Conservation (phyloP, 1,140 invertebrate species). For the Hypsibius dujardini region DNA sequence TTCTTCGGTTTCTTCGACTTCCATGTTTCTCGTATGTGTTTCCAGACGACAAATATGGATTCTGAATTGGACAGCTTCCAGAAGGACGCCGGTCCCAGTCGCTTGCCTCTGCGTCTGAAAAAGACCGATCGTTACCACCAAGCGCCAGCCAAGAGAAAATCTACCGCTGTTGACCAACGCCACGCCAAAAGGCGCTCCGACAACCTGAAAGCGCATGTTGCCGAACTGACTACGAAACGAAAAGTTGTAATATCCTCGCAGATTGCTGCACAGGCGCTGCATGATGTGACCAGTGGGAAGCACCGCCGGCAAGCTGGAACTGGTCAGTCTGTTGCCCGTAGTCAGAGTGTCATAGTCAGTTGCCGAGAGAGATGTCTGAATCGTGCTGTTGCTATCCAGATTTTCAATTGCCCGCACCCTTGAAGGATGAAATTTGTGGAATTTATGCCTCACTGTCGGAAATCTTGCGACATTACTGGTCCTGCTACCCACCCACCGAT, state of each 20-base stretch:
- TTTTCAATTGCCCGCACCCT: conserved; percentile 46
- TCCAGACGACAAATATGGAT: too few species aligned
- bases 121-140: conserved; percentile 6
- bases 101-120: neutral
- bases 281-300: conserved; percentile 15
- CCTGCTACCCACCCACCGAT: conserved; percentile 69
- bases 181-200: neutral
- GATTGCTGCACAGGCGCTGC: neutral
- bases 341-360: too few species aligned
- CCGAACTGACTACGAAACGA: neutral
- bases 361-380: too few species aligned
- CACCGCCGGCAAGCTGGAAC: conserved; percentile 21
- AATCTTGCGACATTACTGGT: conserved; percentile 78
- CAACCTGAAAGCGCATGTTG: neutral
- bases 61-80: conserved; percentile 2
- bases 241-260: conserved; percentile 5
- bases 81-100: conserved; percentile 7
- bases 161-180: neutral
- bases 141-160: neutral
- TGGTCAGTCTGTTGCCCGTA: conserved; percentile 21
- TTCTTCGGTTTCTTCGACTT: too few species aligned
- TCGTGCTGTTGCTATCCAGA: conserved; percentile 35
- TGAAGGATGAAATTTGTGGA: conserved; percentile 60
- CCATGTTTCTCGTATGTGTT: too few species aligned
- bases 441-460: conserved; percentile 68